Base-by-base conservation (phyloP, 1,140 invertebrate species). In the Pachypsylla venusta region DNA sequence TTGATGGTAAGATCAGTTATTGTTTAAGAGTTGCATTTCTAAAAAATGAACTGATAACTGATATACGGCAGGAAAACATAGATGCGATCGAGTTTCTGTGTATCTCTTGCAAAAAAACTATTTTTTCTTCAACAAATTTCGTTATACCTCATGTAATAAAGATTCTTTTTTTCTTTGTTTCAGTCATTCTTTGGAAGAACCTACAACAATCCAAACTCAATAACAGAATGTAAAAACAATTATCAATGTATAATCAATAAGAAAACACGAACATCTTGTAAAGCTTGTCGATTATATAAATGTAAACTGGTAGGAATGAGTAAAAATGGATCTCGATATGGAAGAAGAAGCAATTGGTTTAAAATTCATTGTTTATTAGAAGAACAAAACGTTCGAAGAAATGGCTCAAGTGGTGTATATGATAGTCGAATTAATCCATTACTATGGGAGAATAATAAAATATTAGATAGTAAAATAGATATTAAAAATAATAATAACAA, bases 401-500 rank as follows among this genome's bases (percentile, higher is more conserved):
- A 48, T 19, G 42, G 42, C 22, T 5, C 42, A n/a, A n/a, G n/a
- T n/a, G 42, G 42, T 19, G n/a, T 48, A 10, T 48, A 48, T 22
- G 42, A 48, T 19, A 48, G 42, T 19, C 42, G 42, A 5, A 48
- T 48, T 22, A 48, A 48, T 22, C 42, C 42, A 3, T 22, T 48
- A 4, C 42, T 48, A 7, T 48, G 42, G 42, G 42, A 48, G 7
- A n/a, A n/a, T n/a, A 48, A 48, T 22, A 48, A 48, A 48, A 48
- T 48, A 10, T 4, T 48, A n/a, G 42, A 48, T n/a, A 48, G 4
- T 22, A 48, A 48, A 48, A 48, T 48, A 48, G 42, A 48, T 22
- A 48, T 48, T n/a, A 48, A 48, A 48, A 48, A 48, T 22, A 48
- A 48, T 48, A 48, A 48, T 22, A n/a, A 48, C 22, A 48, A n/a